Evolutionary conservation across 2,797 vertebrate genomes (phyloP), one percentile per base, ranked within the genome.

Genomic region (Phataginus tetradactyla): DNA sequence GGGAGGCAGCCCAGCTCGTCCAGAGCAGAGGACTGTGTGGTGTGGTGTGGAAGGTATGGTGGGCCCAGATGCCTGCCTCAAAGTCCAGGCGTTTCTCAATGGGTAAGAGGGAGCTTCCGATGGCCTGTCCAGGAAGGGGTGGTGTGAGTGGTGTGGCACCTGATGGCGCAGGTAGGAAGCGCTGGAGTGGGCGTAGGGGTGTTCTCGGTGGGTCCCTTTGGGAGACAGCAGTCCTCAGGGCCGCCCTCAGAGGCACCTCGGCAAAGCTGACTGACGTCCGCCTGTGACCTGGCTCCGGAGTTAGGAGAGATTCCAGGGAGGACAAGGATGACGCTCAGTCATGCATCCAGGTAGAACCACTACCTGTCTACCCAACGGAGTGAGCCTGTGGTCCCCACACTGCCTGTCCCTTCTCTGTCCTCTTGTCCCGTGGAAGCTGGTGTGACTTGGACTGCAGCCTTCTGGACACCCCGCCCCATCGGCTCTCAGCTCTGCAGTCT

Each of bases 101-200:
- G 57, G 34, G 12, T 85, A 49, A 32, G n/a, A 77, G 86, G 71
- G 83, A 85, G 71, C 85, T 45, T 10, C 27, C 5, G 87, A 34
- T 3, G 15, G 27, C 7, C 9, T 68, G 12, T 27, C 0, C 4
- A 72, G 21, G 39, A 37, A 10, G n/a, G 21, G 27, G 20, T 13
- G 1, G 4, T 49, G 0, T 37, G 66, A 23, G 71, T 59, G 11
- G 9, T 0, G 0, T 23, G 45, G 55, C 17, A 7, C 61, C 32
- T 42, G 45, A n/a, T 29, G 29, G 81, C 80, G 5, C 20, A 51
- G 49, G 25, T 32, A 23, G 83, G 37, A 61, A 55, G 49, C 37
- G 64, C 17, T 72, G 63, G 9, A 61, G 34, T 11, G 1, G 2
- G 3, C 6, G 9, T 12, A 5, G 32, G 59, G 49, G 17, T 57